Evolutionary conservation across 2,888 invertebrate genomes (phyloP), one percentile per base, ranked within the genome.

Genomic region (Molanna angustata): DNA sequence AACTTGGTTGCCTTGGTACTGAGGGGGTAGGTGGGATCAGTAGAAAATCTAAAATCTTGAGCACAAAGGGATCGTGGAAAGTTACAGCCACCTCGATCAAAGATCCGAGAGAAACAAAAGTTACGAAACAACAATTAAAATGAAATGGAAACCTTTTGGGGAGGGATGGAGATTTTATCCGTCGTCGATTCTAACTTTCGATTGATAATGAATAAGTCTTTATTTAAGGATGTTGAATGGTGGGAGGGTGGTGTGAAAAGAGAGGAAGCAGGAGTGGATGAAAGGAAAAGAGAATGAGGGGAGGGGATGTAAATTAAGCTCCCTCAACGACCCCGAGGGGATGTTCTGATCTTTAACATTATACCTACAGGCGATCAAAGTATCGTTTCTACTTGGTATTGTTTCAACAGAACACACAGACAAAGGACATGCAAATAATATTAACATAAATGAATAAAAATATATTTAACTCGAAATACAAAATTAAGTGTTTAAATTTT

Each of bases 1-100:
- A 45, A 44, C 43, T 33, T 49, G 54, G 57, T 58, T 54, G 49
- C 57, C 57, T 58, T 58, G 57, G 42, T 45, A 52, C 49, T 55
- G 52, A 46, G 49, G 48, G 40, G 47, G 49, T 32, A 39, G 43
- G 47, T 19, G 42, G 52, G 16, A 40, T 31, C 19, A 21, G 27
- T 16, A 35, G 19, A 49, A 48, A 42, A 42, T n/a, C n/a, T n/a
- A n/a, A n/a, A n/a, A n/a, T n/a, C 21, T 18, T 41, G 18, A 13
- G 21, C 21, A 18, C n/a, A n/a, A n/a, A n/a, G n/a, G n/a, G n/a
- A n/a, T n/a, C n/a, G n/a, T n/a, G n/a, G n/a, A n/a, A n/a, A n/a
- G n/a, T n/a, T n/a, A n/a, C n/a, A n/a, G n/a, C n/a, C n/a, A n/a
- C n/a, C n/a, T n/a, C n/a, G n/a, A n/a, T n/a, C n/a, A n/a, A n/a